A percentile compares a stretch with the other conserved stretches of the same genome.
Conservation (phyloP, 2,113 vertebrate genomes). For the Chloroceryle aenea region DNA sequence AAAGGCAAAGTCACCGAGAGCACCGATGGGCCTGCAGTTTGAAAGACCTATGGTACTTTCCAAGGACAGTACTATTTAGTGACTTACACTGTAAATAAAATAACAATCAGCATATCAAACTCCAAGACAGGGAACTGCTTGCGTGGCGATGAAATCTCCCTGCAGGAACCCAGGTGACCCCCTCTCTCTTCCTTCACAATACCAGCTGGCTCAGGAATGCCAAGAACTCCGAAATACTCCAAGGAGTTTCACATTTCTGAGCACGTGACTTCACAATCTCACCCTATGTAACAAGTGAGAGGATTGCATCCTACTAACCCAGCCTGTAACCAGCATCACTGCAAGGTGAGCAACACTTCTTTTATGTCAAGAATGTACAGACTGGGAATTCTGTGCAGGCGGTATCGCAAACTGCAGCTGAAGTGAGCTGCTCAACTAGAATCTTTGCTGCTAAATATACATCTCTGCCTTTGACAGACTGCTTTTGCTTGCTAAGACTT, state of each 20-base stretch:
- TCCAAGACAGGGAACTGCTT: background rate
- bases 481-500: background rate
- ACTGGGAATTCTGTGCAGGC: background rate
- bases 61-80: accelerated
- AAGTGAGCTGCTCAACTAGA: accelerated
- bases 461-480: background rate
- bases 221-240: background rate
- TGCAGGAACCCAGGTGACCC: background rate
- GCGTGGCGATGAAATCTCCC: accelerated
- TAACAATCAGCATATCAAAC: background rate
- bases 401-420: background rate
- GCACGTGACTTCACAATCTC: background rate
- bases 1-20: accelerated
- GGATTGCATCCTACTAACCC: accelerated
- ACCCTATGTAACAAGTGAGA: too few relatives aligned
- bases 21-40: accelerated
- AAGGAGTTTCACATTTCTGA: background rate
- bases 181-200: background rate
- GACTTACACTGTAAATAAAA: background rate
- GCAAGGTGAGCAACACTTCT: background rate
- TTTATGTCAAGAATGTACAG: background rate
- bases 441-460: background rate
- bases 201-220: background rate
- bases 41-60: background rate
- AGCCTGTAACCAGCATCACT: background rate